Evolutionary conservation across 2,888 invertebrate species (phyloP), one percentile per base, ranked within the genome.

Genomic region (Cosmorhoe ocellata): DNA sequence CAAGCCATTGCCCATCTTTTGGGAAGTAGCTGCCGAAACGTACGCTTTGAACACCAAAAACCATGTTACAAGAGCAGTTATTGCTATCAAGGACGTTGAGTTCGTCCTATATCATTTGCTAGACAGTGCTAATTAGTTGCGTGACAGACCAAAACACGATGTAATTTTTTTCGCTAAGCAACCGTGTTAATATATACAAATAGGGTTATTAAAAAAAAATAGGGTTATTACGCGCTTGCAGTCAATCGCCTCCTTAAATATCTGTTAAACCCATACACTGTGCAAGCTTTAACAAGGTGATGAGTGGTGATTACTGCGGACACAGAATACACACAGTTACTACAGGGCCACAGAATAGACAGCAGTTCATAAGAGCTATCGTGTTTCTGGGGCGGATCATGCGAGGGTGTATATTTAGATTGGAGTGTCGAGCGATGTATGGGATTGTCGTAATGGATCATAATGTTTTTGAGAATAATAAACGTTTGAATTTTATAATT

Each of bases 281-380:
- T 42, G 31, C 30, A 27, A 32, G 30, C 40, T 40, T 33, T 54
- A 56, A 58, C 43, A 49, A 42, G 43, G 45, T 58, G 60, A 60
- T 54, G 58, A 58, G 52, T 52, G 58, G 54, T 49, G 51, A 60
- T 54, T 43, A 56, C 54, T 40, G 44, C 24, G n/a, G 37, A 11
- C 47, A 39, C 38, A 39, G 39, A 32, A 18, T 14, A 51, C 24
- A 22, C 40, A 12, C 24, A 37, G 36, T 39, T 24, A 13, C 9
- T 43, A 39, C 14, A 24, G 10, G 6, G 10, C 3, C 13, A 10
- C 50, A 40, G 47, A 28, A 22, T 33, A 32, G 10, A 13, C 4
- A 37, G 6, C 30, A 37, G 36, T 37, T 37, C 11, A 7, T 11
- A 31, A 0, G 12, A 8, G 8, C 26, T 9, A 3, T 22, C 26